Evolutionary conservation across 2,113 vertebrate genomes (phyloP).

Genomic region (Melanostigma gelatinosum): DNA sequence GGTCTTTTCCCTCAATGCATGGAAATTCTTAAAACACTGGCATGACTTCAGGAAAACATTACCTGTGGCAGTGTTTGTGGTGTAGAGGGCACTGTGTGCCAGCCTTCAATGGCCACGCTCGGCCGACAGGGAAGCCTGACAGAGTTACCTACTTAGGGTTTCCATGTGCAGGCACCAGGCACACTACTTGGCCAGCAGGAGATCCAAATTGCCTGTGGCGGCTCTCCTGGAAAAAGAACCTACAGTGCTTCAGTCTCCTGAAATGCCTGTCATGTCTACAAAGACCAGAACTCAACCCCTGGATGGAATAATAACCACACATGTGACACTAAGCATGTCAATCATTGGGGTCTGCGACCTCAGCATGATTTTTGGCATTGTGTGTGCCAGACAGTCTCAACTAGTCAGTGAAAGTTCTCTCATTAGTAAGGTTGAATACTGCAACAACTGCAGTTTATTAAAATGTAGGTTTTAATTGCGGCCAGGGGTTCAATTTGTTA

Average conservation of each 20-base stretch:
- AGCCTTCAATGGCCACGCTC: conserved; percentile 70
- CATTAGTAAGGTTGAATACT: conserved; percentile 7
- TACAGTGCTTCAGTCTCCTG: conserved; percentile 51
- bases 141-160: conserved; percentile 73
- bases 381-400: conserved; percentile 13
- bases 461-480: background rate
- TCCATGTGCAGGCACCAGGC: conserved; percentile 58
- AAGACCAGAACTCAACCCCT: conserved; percentile 59
- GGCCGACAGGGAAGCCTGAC: conserved; percentile 70
- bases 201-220: conserved; percentile 77
- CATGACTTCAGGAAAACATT: conserved; percentile 80
- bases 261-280: conserved; percentile 70
- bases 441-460: background rate
- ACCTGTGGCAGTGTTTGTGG: conserved; percentile 79
- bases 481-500: background rate
- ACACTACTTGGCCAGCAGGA: conserved; percentile 49
- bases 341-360: conserved; percentile 49
- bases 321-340: conserved; percentile 71
- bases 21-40: conserved; percentile 82
- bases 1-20: conserved; percentile 74
- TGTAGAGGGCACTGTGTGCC: conserved; percentile 71
- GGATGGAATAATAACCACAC: conserved; percentile 61
- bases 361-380: conserved; percentile 31
- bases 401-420: conserved; percentile 23
- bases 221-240: conserved; percentile 74